Conservation (phyloP, 2,888 invertebrate genomes). For the Conchocele bisecta region DNA sequence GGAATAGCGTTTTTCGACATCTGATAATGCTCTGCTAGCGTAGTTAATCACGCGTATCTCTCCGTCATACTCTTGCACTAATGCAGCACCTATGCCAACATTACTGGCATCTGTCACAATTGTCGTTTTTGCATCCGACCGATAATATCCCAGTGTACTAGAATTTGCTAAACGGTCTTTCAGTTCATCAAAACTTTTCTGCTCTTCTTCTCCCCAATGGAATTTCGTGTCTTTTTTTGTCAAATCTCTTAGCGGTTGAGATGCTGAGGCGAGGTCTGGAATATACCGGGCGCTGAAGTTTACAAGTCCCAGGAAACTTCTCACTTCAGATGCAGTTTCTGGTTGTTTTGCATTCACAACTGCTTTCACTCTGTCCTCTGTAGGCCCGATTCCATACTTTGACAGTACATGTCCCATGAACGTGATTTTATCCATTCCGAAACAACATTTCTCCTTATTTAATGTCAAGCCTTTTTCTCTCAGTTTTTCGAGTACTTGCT, state of each 20-base stretch:
- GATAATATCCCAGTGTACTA: constrained; percentile 12
- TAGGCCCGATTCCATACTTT: constrained; percentile 20
- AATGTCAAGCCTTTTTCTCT: constrained; percentile 41
- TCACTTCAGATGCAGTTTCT: constrained; percentile 13
- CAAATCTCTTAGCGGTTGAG: constrained; percentile 28
- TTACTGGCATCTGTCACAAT: constrained; percentile 18
- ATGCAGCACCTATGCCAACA: constrained; percentile 30
- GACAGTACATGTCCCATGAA: constrained; percentile 49
- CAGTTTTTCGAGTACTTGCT: constrained; percentile 30
- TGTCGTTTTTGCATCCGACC: neutral
- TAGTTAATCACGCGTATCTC: constrained; percentile 10
- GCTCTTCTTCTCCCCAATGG: constrained; percentile 1
- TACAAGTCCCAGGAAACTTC: constrained; percentile 29
- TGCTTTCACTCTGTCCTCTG: constrained; percentile 20
- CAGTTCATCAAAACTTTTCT: neutral
- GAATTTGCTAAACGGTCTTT: constrained; percentile 5
- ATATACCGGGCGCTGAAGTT: constrained; percentile 42
- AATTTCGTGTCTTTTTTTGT: neutral
- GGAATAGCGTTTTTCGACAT: constrained; percentile 35
- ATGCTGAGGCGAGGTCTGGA: constrained; percentile 34
- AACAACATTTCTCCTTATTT: constrained; percentile 50
- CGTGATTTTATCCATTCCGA: constrained; percentile 39
- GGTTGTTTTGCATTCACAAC: constrained; percentile 14
- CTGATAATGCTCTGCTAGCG: constrained; percentile 26
- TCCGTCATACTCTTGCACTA: constrained; percentile 28